Conservation (phyloP, 2,797 vertebrate genomes). For the Cottoperca gobio region DNA sequence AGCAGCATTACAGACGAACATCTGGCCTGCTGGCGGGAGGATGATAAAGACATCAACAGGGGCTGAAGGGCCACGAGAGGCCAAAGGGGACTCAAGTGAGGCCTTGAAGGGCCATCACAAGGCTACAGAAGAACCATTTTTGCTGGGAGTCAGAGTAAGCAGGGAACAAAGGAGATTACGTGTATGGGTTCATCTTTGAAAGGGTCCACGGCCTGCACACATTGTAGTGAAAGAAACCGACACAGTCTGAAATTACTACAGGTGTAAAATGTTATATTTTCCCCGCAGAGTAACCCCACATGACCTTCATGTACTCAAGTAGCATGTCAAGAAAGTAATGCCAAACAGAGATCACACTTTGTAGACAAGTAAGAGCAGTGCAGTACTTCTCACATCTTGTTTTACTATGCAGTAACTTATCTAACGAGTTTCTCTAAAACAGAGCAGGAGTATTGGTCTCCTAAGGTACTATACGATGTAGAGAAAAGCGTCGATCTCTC, state of each 20-base stretch:
- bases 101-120: constrained; percentile 52
- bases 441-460: constrained; percentile 22
- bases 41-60: constrained; percentile 75
- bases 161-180: constrained; percentile 55
- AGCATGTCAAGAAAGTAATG: not conserved
- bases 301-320: not conserved
- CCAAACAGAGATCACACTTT: not conserved
- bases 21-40: constrained; percentile 66
- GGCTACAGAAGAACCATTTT: constrained; percentile 47
- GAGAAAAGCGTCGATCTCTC: constrained; percentile 10
- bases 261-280: not conserved
- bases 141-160: constrained; percentile 42
- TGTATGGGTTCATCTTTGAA: constrained; percentile 20
- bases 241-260: not conserved
- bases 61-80: constrained; percentile 61
- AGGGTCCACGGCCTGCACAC: not conserved
- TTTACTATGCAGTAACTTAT: constrained; percentile 13
- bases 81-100: constrained; percentile 59
- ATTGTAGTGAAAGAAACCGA: constrained; percentile 13
- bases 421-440: not conserved
- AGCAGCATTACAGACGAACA: constrained; percentile 60
- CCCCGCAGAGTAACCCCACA: not conserved
- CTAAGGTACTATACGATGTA: constrained; percentile 8
- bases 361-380: not conserved
- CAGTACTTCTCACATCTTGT: not conserved